Evolutionary conservation across 2,113 vertebrate genomes (phyloP).

Genomic region (Phyllostomus discolor): DNA sequence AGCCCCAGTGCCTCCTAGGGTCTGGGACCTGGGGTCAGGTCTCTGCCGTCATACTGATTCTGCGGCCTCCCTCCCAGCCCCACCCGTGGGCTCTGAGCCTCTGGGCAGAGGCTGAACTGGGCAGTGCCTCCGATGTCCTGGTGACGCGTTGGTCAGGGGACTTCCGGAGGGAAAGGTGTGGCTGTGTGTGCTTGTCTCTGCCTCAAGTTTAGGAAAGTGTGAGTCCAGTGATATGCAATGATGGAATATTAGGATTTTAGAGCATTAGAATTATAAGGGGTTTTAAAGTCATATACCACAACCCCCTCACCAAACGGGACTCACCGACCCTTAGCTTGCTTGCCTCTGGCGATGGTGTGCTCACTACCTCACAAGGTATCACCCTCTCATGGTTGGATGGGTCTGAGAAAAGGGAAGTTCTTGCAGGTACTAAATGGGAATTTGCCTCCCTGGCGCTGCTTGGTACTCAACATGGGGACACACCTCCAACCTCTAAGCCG

Average conservation of each 20-base stretch:
- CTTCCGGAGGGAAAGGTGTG: neutral
- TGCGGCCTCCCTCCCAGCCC: neutral
- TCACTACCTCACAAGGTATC: fast-evolving
- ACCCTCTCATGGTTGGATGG: neutral
- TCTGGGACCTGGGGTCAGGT: neutral
- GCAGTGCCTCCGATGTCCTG: neutral
- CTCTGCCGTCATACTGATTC: fast-evolving
- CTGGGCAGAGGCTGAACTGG: neutral
- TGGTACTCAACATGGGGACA: fast-evolving
- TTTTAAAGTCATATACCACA: neutral
- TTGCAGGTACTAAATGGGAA: neutral
- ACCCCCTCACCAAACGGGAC: no score
- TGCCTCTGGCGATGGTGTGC: fast-evolving
- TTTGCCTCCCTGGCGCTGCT: neutral
- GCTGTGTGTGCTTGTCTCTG: no score
- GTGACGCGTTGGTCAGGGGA: neutral
- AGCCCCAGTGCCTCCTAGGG: neutral
- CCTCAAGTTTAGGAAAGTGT: neutral
- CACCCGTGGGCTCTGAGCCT: fast-evolving
- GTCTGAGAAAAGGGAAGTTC: neutral
- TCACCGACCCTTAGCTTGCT: neutral
- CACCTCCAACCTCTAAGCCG: neutral
- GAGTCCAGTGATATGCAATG: fast-evolving
- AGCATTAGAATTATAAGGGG: neutral
- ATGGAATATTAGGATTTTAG: neutral